Evolutionary conservation across 2,888 invertebrate genomes (phyloP), one percentile per base, ranked within the genome.

Genomic region (Automeris io): DNA sequence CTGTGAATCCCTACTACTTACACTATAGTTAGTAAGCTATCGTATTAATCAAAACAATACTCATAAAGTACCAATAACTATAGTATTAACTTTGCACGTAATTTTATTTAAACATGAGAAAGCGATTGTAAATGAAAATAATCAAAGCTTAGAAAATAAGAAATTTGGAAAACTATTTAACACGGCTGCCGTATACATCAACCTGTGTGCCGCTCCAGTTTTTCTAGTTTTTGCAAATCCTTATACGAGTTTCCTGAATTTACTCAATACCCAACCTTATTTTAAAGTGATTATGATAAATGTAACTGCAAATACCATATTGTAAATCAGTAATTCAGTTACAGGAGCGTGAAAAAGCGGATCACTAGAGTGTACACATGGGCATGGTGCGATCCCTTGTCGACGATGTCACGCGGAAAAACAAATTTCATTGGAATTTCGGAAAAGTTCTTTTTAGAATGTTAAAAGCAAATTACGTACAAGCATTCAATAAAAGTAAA

Each of bases 271-370:
- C 49, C 26, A 26, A 44, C 51, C 40, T 39, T 60, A 49, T 49
- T 33, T 18, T 39, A 9, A 45, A n/a, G 45, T 3, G 26, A 25
- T 34, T 46, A 41, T 19, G 29, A 24, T 33, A 33, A 13, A 40
- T 31, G 22, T 3, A 13, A 12, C 32, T 9, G 40, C 41, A 33
- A 25, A 38, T 29, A 45, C 13, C 47, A 48, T 41, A 42, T 53
- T 51, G 51, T 48, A 41, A 52, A 51, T 50, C 46, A 47, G 51
- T 65, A 58, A 71, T 63, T 66, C 62, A 54, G 60, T 67, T 69
- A 65, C 49, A 48, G 50, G 43, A 61, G 56, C 65, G 61, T 59
- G 61, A 65, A 72, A 61, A 68, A 65, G 54, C 61, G 57, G 51
- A 60, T 62, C 56, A 54, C 48, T 52, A 50, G 40, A 51, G 51